Evolutionary conservation across 2,888 invertebrate species (phyloP).

Genomic region (Limnephilus marmoratus): DNA sequence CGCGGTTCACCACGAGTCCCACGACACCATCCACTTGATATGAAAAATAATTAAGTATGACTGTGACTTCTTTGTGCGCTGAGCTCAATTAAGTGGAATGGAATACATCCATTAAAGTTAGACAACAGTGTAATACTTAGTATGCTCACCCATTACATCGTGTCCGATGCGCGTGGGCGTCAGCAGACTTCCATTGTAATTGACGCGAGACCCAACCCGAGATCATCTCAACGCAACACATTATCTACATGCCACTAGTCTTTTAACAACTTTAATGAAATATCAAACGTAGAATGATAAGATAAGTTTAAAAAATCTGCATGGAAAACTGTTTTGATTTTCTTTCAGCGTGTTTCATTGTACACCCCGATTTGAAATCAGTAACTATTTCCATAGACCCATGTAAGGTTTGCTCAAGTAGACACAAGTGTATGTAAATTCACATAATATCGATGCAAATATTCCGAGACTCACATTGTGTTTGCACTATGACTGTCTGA

Average conservation of each 20-base stretch:
- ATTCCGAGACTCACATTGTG: background rate
- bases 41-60: slow-evolving; percentile 26
- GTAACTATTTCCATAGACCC: background rate
- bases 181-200: background rate
- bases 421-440: background rate
- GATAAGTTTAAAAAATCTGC: background rate
- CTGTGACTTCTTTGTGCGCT: slow-evolving; percentile 36
- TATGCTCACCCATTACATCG: background rate
- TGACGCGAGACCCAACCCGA: background rate
- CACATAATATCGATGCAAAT: background rate
- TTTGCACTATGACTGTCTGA: background rate
- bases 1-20: slow-evolving; percentile 16
- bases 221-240: background rate
- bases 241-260: background rate
- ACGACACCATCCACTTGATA: slow-evolving; percentile 30
- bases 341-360: no score
- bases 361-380: background rate
- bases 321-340: background rate
- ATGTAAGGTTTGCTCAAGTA: background rate
- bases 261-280: no score
- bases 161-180: slow-evolving; percentile 18
- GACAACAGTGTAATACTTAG: background rate
- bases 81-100: slow-evolving; percentile 35
- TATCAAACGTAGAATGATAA: background rate
- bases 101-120: slow-evolving; percentile 29